Conservation (phyloP, 2,113 vertebrate genomes). For the Polyodon spathula region DNA sequence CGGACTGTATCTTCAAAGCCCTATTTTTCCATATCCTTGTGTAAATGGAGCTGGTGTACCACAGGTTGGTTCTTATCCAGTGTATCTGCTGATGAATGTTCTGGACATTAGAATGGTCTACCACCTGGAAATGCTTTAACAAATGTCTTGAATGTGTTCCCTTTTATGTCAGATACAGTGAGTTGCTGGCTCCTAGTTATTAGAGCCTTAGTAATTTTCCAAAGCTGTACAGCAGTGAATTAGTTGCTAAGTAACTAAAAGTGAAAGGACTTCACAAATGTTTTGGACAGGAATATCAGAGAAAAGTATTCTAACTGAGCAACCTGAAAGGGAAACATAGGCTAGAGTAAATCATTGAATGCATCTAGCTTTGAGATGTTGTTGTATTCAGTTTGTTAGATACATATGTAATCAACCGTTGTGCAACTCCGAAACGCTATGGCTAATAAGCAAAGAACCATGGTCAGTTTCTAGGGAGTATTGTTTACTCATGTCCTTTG, state of each 20-base stretch:
- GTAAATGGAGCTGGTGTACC: neutral
- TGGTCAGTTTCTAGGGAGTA: too few species aligned
- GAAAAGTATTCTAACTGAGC: slow-evolving; percentile 2
- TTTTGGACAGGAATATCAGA: slow-evolving; percentile 3
- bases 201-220: slow-evolving; percentile 9
- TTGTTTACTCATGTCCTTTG: too few species aligned
- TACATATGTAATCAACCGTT: too few species aligned
- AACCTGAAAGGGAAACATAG: neutral
- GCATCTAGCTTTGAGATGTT: neutral
- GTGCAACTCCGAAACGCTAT: too few species aligned
- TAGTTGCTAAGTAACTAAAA: slow-evolving; percentile 12
- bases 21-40: too few species aligned
- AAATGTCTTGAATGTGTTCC: neutral
- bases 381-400: neutral
- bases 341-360: neutral
- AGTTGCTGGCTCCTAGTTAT: slow-evolving; percentile 8
- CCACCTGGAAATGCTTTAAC: slow-evolving; percentile 4
- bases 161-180: slow-evolving; percentile 6
- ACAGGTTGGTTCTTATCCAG: slow-evolving; percentile 7
- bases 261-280: slow-evolving; percentile 4
- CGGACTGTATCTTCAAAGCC: neutral
- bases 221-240: slow-evolving; percentile 6
- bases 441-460: too few species aligned
- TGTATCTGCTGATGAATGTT: slow-evolving; percentile 6
- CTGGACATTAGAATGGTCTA: slow-evolving; percentile 8